These are phyloP conservation scores for Cataglyphis albicans DNA, from an alignment of 2,888 invertebrate species.

Conservation along the genomic window DNA sequence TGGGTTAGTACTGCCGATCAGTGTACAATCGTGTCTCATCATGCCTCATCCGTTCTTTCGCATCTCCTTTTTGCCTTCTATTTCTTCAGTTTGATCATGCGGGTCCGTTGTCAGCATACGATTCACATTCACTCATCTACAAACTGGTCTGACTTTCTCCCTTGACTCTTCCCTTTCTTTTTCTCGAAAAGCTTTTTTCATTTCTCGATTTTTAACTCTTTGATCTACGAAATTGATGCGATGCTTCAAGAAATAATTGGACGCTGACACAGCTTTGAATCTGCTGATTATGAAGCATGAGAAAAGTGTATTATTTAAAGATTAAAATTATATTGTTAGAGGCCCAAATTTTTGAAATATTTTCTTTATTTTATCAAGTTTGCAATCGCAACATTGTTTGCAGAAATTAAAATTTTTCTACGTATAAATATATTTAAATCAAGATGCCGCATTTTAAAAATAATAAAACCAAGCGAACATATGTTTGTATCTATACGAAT, in stretches of 20 bases:
- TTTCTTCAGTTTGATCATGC: slow-evolving; percentile 73
- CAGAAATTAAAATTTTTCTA: too few relatives aligned
- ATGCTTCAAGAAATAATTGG: slow-evolving; percentile 6
- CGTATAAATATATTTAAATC: too few relatives aligned
- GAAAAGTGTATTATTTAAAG: background rate
- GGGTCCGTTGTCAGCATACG: slow-evolving; percentile 61
- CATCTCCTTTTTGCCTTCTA: slow-evolving; percentile 24
- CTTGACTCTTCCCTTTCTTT: background rate
- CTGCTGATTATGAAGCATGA: background rate
- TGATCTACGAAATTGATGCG: slow-evolving; percentile 31
- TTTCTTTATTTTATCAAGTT: background rate
- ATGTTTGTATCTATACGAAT: background rate
- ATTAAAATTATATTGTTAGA: background rate
- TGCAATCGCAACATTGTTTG: background rate
- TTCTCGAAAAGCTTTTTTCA: slow-evolving; percentile 50
- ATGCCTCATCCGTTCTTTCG: slow-evolving; percentile 1
- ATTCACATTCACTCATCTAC: slow-evolving; percentile 67
- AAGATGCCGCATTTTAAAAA: background rate
- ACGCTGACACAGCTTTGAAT: background rate
- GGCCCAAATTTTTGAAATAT: background rate
- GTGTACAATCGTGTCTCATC: slow-evolving; percentile 49
- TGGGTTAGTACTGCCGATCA: slow-evolving; percentile 73
- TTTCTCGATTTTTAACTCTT: slow-evolving; percentile 44
- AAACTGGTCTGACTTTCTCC: slow-evolving; percentile 50
- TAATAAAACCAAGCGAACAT: background rate